These are phyloP conservation scores for Mystacides longicornis DNA, from an alignment of 2,888 invertebrate species.

Conservation along the genomic window DNA sequence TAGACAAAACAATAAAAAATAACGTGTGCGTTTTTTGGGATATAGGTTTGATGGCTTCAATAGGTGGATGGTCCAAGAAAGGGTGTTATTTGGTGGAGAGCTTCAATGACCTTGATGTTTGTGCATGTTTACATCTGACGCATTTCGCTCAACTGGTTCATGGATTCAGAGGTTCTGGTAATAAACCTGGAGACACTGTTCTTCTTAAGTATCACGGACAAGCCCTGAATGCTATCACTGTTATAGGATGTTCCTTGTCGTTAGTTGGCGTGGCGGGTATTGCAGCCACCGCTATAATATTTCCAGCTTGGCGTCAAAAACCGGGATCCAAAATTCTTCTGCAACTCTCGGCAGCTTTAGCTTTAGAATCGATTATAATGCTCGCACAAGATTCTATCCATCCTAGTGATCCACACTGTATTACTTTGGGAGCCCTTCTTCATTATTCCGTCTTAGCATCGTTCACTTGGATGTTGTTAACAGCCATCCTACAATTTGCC, in stretches of 20 bases:
- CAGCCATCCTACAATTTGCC: slow-evolving; percentile 60
- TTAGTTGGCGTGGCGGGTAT: slow-evolving; percentile 51
- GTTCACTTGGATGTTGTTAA: slow-evolving; percentile 67
- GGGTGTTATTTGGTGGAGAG: slow-evolving; percentile 43
- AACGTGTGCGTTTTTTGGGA: slow-evolving; percentile 53
- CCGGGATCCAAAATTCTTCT: slow-evolving; percentile 59
- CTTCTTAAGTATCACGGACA: slow-evolving; percentile 34
- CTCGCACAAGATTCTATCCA: slow-evolving; percentile 30
- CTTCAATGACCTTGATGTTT: slow-evolving; percentile 34
- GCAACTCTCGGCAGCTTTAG: slow-evolving; percentile 55
- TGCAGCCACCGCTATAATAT: slow-evolving; percentile 50
- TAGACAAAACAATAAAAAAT: slow-evolving; percentile 26
- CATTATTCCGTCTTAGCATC: slow-evolving; percentile 62
- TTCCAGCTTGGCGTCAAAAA: slow-evolving; percentile 53
- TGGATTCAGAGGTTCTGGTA: slow-evolving; percentile 24
- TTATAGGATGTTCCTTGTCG: slow-evolving; percentile 53
- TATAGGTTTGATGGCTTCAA: slow-evolving; percentile 33
- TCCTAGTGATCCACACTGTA: slow-evolving; percentile 39
- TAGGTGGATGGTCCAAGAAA: slow-evolving; percentile 49
- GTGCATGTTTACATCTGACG: slow-evolving; percentile 52
- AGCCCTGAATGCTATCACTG: slow-evolving; percentile 50
- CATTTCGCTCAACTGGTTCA: slow-evolving; percentile 51
- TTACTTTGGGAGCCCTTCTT: slow-evolving; percentile 52
- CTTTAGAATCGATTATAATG: slow-evolving; percentile 49
- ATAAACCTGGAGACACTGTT: slow-evolving; percentile 24